Conservation (phyloP, 2,113 vertebrate genomes). For the human (Homo sapiens) region DNA sequence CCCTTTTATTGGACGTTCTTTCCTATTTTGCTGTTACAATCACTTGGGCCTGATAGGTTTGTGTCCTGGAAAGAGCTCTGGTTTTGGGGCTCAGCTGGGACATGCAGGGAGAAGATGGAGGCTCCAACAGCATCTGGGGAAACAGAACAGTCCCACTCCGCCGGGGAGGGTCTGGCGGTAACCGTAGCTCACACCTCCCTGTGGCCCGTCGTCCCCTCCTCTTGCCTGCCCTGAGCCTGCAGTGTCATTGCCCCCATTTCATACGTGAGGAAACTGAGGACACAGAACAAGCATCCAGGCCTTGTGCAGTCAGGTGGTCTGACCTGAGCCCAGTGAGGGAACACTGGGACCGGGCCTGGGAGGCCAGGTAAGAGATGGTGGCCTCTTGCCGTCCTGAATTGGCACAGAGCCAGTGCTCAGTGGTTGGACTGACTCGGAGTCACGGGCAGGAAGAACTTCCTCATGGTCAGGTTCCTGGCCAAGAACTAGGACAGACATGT, state of each 20-base stretch:
- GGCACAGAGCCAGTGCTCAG: background rate
- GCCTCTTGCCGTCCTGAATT: background rate
- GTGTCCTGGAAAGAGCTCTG: background rate
- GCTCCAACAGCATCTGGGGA: background rate
- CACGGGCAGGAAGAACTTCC: background rate
- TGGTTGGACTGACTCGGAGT: background rate
- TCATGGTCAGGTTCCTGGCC: background rate
- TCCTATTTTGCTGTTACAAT: background rate
- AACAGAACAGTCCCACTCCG: background rate
- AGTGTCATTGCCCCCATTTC: background rate
- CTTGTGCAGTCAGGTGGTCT: background rate
- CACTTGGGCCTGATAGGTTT: background rate
- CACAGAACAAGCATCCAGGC: background rate
- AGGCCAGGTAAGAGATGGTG: background rate
- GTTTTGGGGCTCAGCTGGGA: background rate
- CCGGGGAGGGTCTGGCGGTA: background rate
- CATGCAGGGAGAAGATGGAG: background rate
- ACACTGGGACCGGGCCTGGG: fast-evolving
- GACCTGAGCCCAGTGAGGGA: background rate
- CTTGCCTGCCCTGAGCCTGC: background rate
- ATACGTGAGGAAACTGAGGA: background rate
- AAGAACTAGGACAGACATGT: background rate
- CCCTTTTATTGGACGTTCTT: background rate
- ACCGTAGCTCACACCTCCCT: fast-evolving
- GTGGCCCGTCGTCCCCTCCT: background rate